These are phyloP conservation scores for Crocuta crocuta DNA, from an alignment of 2,113 vertebrate species.

Conservation along the genomic window DNA sequence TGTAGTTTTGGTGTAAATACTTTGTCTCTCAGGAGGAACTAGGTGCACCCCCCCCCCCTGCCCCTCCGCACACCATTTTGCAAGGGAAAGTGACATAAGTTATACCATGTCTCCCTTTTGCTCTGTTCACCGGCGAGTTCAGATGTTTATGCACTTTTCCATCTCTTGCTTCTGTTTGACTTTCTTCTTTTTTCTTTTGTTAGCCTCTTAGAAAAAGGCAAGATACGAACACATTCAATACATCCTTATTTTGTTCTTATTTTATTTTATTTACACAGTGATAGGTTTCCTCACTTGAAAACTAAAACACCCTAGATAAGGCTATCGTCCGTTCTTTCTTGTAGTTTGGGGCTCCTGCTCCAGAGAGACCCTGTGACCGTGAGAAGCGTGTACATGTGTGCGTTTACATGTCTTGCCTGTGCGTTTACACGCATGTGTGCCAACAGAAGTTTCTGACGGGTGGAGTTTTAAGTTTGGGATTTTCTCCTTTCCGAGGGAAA, in stretches of 20 bases:
- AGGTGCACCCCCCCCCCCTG: too few species aligned
- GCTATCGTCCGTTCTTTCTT: not conserved
- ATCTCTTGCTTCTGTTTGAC: not conserved
- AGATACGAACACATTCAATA: not conserved
- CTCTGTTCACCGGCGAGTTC: not conserved
- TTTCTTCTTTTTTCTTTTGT: not conserved
- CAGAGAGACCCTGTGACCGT: not conserved
- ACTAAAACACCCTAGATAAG: not conserved
- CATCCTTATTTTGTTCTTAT: not conserved
- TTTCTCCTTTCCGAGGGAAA: not conserved
- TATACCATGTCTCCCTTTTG: not conserved
- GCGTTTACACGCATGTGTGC: not conserved
- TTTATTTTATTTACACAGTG: not conserved
- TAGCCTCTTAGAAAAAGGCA: not conserved
- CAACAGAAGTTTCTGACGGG: not conserved
- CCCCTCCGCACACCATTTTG: not conserved
- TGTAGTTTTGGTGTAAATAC: not conserved
- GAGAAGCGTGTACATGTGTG: rapidly evolving
- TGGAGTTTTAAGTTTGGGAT: not conserved
- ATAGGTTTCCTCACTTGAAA: not conserved
- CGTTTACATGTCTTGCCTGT: not conserved
- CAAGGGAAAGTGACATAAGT: not conserved
- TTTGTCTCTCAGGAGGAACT: not conserved
- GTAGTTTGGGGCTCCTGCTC: not conserved
- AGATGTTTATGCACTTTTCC: not conserved